Conservation (phyloP, 2,113 vertebrate genomes). For the Malurus alboscapulatus region DNA sequence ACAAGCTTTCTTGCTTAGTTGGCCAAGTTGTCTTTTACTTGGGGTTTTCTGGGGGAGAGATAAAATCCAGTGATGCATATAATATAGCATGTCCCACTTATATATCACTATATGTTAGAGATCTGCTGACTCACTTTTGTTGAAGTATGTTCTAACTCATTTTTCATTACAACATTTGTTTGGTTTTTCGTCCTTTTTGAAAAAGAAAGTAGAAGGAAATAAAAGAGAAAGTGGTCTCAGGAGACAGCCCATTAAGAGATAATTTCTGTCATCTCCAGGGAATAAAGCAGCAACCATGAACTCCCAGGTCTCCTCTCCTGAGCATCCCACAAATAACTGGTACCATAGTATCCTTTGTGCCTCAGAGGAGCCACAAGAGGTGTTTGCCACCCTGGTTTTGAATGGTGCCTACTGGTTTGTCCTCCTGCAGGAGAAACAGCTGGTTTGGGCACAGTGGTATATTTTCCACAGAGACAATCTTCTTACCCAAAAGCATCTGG, state of each 20-base stretch:
- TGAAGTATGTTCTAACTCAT: rapidly evolving
- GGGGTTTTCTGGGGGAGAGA: neutral
- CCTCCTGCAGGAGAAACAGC: neutral
- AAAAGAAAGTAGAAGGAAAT: neutral
- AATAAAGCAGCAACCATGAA: neutral
- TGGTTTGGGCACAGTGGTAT: neutral
- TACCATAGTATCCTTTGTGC: neutral
- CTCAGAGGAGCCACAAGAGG: neutral
- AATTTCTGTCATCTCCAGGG: neutral
- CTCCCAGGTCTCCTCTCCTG: neutral
- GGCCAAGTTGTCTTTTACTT: neutral
- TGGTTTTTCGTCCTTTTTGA: neutral
- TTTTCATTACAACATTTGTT: neutral
- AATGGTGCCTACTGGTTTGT: neutral
- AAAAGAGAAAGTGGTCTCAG: neutral
- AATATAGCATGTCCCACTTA: neutral
- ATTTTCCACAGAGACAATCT: neutral
- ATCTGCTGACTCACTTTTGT: neutral
- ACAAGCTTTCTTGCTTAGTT: neutral
- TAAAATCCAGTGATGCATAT: neutral
- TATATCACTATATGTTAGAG: neutral
- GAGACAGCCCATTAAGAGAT: neutral
- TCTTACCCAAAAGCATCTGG: neutral
- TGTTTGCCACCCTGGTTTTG: neutral
- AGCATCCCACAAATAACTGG: neutral